Percentiles rank a stretch among this genome's conserved stretches.
These are phyloP conservation scores for Leucozona laternaria DNA, from an alignment of 2,888 invertebrate genomes.

Conservation along the genomic window DNA sequence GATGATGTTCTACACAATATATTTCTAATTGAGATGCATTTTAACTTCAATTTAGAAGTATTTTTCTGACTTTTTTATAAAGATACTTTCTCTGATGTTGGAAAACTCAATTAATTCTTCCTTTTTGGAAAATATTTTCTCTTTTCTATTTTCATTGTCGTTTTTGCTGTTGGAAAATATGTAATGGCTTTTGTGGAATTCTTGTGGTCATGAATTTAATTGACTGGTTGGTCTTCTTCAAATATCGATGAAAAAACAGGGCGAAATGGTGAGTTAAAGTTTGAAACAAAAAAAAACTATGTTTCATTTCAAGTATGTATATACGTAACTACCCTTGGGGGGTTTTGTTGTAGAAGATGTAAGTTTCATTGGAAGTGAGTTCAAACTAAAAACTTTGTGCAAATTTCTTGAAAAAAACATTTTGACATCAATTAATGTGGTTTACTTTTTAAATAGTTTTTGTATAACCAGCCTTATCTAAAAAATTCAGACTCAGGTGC, in stretches of 20 bases:
- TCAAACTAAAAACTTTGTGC: constrained; percentile 71
- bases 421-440: constrained; percentile 69
- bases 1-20: background rate
- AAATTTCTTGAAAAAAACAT: constrained; percentile 47
- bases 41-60: constrained; percentile 33
- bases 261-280: constrained; percentile 82
- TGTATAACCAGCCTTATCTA: constrained; percentile 22
- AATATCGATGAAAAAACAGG: constrained; percentile 77
- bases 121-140: constrained; percentile 27
- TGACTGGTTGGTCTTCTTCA: constrained; percentile 39
- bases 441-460: constrained; percentile 51
- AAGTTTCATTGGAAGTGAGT: constrained; percentile 29
- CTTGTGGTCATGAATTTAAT: constrained; percentile 61
- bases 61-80: background rate
- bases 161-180: constrained; percentile 4
- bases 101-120: constrained; percentile 67
- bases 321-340: background rate
- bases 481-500: constrained; percentile 4
- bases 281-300: background rate
- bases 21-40: constrained; percentile 32
- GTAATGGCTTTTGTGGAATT: constrained; percentile 57
- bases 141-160: constrained; percentile 6
- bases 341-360: background rate
- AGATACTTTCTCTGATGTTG: background rate
- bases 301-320: background rate